phyloP scores from a whole-genome alignment of 1,140 invertebrate species.

The Eubasilissa regina region DNA sequence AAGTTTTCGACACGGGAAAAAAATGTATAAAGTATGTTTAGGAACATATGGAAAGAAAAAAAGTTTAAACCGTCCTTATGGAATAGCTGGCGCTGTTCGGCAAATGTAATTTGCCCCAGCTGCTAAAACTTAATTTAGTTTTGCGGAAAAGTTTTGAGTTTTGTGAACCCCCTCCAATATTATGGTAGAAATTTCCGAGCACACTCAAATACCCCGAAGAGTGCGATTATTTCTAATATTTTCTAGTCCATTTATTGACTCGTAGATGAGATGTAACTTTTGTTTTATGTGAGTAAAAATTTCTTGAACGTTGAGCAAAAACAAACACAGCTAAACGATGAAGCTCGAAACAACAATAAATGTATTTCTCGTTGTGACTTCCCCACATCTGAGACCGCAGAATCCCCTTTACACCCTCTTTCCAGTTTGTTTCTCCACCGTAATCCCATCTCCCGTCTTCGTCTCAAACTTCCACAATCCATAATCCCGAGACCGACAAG shows the following conservation, averaged over 20 bases:
- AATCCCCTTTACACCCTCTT: too few relatives aligned
- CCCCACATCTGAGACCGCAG: too few relatives aligned
- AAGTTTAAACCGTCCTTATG: constrained; percentile 50
- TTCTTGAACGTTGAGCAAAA: too few relatives aligned
- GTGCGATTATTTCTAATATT: not conserved
- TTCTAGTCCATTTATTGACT: too few relatives aligned
- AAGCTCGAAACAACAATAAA: too few relatives aligned
- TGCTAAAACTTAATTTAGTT: constrained; percentile 60
- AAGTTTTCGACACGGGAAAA: constrained; percentile 16
- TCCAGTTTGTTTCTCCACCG: too few relatives aligned
- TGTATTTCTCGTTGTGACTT: too few relatives aligned
- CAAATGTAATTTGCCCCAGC: constrained; percentile 59
- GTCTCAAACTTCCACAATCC: not conserved
- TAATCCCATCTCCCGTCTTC: not conserved
- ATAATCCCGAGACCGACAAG: constrained; percentile 12
- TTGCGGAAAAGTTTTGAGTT: constrained; percentile 52
- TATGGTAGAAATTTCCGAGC: not conserved
- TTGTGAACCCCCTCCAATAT: constrained; percentile 38
- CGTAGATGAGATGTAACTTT: too few relatives aligned
- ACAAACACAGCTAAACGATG: too few relatives aligned
- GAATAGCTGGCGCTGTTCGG: constrained; percentile 49
- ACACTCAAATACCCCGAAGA: not conserved
- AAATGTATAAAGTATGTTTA: constrained; percentile 26
- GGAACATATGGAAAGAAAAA: constrained; percentile 43
- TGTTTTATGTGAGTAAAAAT: too few relatives aligned